A percentile compares a stretch with the other conserved stretches of the same genome.
Conservation (phyloP, 2,113 vertebrate genomes). For the Martes martes region DNA sequence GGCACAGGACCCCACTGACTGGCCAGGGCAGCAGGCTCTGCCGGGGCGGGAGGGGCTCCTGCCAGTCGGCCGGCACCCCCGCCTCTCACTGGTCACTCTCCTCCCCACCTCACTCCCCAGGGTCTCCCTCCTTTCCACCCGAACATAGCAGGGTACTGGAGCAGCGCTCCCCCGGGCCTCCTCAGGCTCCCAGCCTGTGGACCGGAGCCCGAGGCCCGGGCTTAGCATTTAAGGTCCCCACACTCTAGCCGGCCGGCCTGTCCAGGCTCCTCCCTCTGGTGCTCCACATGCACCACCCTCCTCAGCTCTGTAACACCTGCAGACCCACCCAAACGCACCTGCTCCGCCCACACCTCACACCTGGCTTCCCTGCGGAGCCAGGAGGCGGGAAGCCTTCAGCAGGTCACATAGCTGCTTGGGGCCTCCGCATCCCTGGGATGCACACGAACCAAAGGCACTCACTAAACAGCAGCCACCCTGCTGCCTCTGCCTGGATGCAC, state of each 20-base stretch:
- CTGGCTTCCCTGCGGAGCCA: not conserved
- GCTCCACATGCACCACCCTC: fast-evolving
- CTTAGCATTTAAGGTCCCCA: not conserved
- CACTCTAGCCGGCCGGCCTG: not conserved
- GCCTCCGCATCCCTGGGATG: fast-evolving
- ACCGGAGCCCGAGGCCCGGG: fast-evolving
- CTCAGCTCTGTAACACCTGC: not conserved
- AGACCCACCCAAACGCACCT: fast-evolving
- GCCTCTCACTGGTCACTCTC: fast-evolving
- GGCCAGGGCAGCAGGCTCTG: not conserved
- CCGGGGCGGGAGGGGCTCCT: not conserved
- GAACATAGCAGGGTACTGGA: not conserved
- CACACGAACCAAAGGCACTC: fast-evolving
- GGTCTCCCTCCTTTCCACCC: too few species aligned
- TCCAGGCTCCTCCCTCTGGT: not conserved
- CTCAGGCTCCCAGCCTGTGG: not conserved
- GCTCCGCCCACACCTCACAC: fast-evolving
- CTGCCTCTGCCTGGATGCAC: too few species aligned
- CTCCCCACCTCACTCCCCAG: not conserved
- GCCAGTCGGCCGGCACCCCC: fast-evolving
- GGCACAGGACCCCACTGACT: fast-evolving
- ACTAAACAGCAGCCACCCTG: not conserved
- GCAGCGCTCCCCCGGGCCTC: fast-evolving
- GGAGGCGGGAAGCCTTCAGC: not conserved
- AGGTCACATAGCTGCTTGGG: fast-evolving